Percentiles rank a stretch among this genome's conserved stretches.
Evolutionary conservation across 2,797 vertebrate genomes (phyloP).

Genomic region (Alfaro cultratus): DNA sequence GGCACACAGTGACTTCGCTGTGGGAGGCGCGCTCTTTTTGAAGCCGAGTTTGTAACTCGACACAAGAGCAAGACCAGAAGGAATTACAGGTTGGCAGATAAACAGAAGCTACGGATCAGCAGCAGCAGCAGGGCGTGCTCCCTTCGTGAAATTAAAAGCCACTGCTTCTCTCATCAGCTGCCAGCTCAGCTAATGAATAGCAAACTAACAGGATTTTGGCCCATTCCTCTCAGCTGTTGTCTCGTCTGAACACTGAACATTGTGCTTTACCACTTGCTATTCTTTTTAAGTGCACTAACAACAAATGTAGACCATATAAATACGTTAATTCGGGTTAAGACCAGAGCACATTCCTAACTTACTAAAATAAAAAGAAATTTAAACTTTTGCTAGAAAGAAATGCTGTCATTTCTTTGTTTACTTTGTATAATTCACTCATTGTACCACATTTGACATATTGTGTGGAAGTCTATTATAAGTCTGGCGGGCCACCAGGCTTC

Average conservation of each 20-base stretch:
- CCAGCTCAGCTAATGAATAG: slow-evolving; percentile 76
- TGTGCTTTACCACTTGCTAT: slow-evolving; percentile 4
- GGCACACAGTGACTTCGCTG: slow-evolving; percentile 44
- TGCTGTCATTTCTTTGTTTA: too few relatives aligned
- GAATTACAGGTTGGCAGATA: slow-evolving; percentile 79
- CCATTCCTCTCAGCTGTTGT: slow-evolving; percentile 50
- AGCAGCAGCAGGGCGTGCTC: slow-evolving; percentile 74
- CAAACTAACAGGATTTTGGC: slow-evolving; percentile 68
- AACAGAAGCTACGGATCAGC: slow-evolving; percentile 67
- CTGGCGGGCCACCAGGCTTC: too few relatives aligned
- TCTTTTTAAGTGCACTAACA: not conserved
- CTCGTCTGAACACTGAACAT: slow-evolving; percentile 40
- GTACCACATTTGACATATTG: too few relatives aligned
- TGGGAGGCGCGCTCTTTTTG: slow-evolving; percentile 46
- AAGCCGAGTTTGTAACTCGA: slow-evolving; percentile 55
- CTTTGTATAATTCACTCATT: too few relatives aligned
- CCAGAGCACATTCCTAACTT: not conserved
- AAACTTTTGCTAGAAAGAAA: too few relatives aligned
- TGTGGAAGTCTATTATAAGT: too few relatives aligned
- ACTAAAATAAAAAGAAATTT: not conserved
- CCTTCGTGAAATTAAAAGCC: slow-evolving; percentile 84
- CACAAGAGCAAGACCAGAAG: slow-evolving; percentile 49
- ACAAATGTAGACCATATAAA: not conserved
- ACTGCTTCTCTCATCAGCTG: slow-evolving; percentile 76
- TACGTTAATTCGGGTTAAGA: not conserved